phyloP scores from a whole-genome alignment of 2,113 vertebrate genomes.

The Ascaphus truei region DNA sequence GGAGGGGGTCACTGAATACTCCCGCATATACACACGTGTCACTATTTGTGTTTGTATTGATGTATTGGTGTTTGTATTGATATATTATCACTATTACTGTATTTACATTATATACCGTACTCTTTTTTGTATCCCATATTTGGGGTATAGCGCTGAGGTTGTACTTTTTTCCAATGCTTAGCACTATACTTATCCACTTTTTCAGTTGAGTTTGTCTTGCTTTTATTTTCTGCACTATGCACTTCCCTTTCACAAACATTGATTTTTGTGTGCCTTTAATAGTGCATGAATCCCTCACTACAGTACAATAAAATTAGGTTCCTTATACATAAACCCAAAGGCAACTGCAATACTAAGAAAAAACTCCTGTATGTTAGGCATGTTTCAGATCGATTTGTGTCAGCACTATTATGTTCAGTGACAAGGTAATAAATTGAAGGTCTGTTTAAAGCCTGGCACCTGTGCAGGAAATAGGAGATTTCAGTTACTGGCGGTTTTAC shows the following conservation, averaged over 20 bases:
- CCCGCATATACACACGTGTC: too few species aligned
- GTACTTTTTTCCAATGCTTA: too few species aligned
- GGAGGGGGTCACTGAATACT: too few species aligned
- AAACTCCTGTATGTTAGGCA: conserved; percentile 47
- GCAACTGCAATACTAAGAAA: background rate
- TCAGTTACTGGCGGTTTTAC: conserved; percentile 51
- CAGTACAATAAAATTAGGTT: conserved; percentile 11
- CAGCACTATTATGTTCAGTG: conserved; percentile 64
- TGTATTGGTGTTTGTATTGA: too few species aligned
- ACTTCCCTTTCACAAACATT: background rate
- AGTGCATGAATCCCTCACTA: background rate
- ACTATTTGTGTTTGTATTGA: too few species aligned
- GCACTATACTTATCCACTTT: too few species aligned
- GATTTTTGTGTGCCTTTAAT: background rate
- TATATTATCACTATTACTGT: too few species aligned
- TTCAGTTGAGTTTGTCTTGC: too few species aligned
- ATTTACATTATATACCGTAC: too few species aligned
- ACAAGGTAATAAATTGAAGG: conserved; percentile 64
- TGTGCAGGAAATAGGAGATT: conserved; percentile 69
- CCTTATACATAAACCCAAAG: background rate
- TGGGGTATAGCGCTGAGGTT: too few species aligned
- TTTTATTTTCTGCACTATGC: too few species aligned
- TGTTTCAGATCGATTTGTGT: conserved; percentile 68
- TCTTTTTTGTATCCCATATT: too few species aligned
- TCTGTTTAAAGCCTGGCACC: conserved; percentile 63